A percentile compares a stretch with the other conserved stretches of the same genome.
Conservation (phyloP, 2,797 vertebrate genomes). For the Holocentrus rufus region DNA sequence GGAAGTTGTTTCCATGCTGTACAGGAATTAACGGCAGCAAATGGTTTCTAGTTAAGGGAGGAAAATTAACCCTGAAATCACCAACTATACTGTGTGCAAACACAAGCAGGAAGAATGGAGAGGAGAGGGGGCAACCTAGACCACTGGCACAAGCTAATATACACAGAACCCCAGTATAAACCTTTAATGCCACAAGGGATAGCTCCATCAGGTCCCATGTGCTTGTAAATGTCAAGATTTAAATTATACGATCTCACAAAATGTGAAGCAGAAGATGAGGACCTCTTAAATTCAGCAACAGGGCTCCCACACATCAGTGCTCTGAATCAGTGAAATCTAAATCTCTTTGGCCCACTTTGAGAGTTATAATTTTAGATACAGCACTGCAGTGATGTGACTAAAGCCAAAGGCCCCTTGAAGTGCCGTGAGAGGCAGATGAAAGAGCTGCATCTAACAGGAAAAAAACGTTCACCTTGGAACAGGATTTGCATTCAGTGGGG, state of each 20-base stretch:
- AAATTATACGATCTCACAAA: slow-evolving; percentile 6
- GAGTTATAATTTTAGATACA: slow-evolving; percentile 74
- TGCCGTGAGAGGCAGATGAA: slow-evolving; percentile 69
- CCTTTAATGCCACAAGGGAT: no score
- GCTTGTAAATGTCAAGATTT: slow-evolving; percentile 8
- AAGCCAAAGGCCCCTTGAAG: slow-evolving; percentile 69
- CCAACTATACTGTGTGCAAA: no score
- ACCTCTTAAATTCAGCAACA: slow-evolving; percentile 38
- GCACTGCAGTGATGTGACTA: slow-evolving; percentile 62
- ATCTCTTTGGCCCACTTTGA: slow-evolving; percentile 72
- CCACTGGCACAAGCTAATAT: no score
- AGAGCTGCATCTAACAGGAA: slow-evolving; percentile 52
- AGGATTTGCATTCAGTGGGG: slow-evolving; percentile 20
- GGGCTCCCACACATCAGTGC: slow-evolving; percentile 62
- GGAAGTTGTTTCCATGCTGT: no score
- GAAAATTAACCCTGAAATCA: no score
- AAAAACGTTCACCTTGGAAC: slow-evolving; percentile 41
- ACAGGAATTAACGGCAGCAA: no score
- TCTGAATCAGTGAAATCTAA: slow-evolving; percentile 45
- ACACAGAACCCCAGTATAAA: no score
- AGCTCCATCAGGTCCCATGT: background rate
- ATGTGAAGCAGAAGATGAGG: slow-evolving; percentile 10
- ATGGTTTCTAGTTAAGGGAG: no score
- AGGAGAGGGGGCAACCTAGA: no score
- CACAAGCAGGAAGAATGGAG: no score